Conservation (phyloP, 2,888 invertebrate genomes). For the Imbricaverruca yamaguchii region DNA sequence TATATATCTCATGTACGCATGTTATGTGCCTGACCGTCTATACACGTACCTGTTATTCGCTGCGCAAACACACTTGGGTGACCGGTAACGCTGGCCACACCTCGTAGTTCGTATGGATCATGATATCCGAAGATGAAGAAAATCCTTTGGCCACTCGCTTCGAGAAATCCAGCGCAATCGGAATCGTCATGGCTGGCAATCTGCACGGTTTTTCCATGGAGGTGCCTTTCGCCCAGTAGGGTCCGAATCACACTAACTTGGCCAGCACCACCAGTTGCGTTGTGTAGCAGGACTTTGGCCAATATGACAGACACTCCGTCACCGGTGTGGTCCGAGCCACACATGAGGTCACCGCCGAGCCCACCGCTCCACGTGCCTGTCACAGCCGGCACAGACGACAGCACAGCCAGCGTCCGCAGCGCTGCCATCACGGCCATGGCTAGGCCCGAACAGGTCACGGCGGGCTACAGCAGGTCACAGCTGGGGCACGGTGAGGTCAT, state of each 20-base stretch:
- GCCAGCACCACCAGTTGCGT: neutral
- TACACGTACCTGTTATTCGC: too few relatives aligned
- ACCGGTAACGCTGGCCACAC: neutral
- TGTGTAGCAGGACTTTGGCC: neutral
- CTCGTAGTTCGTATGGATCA: neutral
- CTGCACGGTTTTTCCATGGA: neutral
- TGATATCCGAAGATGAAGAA: neutral
- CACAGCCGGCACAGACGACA: too few relatives aligned
- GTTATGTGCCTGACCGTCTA: neutral
- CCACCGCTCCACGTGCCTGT: neutral
- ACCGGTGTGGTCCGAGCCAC: neutral
- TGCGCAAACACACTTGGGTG: too few relatives aligned
- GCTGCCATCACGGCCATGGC: too few relatives aligned
- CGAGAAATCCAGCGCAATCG: neutral
- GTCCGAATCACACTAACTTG: neutral
- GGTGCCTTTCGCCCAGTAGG: neutral
- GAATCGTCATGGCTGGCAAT: neutral
- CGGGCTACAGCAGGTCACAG: too few relatives aligned
- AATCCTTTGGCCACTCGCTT: neutral
- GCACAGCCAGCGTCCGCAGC: too few relatives aligned
- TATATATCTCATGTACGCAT: neutral
- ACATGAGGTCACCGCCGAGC: neutral
- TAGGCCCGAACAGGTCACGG: too few relatives aligned
- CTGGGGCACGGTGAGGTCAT: too few relatives aligned
- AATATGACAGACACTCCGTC: neutral